Base-by-base conservation (phyloP, 1,140 invertebrate species). In the Drosophila nigrodunni region DNA sequence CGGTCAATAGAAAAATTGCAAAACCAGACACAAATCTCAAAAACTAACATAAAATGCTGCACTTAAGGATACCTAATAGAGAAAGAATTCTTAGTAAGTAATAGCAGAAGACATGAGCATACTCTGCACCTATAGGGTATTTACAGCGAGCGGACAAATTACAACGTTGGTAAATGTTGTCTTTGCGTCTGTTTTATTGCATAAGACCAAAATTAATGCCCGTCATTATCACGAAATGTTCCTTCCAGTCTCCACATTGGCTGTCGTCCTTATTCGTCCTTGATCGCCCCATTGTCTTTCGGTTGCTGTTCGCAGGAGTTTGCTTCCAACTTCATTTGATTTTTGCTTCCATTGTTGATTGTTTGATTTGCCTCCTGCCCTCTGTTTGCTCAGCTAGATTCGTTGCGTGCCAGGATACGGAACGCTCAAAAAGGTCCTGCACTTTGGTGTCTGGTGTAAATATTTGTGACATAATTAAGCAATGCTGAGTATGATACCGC, bases 401-500 rank as follows among this genome's bases (percentile, higher is more conserved):
- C 85, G 67, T 83, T 80, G 83, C 83, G 85, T 89, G 85, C 66
- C 83, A 69, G 65, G 74, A 82, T 64, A 89, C 74, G 60, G 69
- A 65, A 58, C 43, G 60, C 43, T 35, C 50, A 44, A 68, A 30
- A 81, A 69, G 73, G 87, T 71, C 57, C 73, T 71, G 77, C 46
- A 50, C 46, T 52, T 73, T 44, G 62, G 57, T 66, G 57, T 54
- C 74, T 64, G 85, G 80, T 89, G 85, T 88, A 88, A 88, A 88
- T 88, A 88, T 88, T 88, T 88, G 85, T 88, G 83, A 87, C 83
- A 87, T 87, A 88, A 88, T 88, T 88, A 88, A 88, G 85, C 85
- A 73, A 61, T 58, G 69, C 66, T 70, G 64, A 57, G 65, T 77
- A 66, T 79, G 77, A 78, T 78, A 78, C 50, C 70, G 61, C 30